Conservation (phyloP, 2,888 invertebrate species). For the Mesorhabditis spiculigera region DNA sequence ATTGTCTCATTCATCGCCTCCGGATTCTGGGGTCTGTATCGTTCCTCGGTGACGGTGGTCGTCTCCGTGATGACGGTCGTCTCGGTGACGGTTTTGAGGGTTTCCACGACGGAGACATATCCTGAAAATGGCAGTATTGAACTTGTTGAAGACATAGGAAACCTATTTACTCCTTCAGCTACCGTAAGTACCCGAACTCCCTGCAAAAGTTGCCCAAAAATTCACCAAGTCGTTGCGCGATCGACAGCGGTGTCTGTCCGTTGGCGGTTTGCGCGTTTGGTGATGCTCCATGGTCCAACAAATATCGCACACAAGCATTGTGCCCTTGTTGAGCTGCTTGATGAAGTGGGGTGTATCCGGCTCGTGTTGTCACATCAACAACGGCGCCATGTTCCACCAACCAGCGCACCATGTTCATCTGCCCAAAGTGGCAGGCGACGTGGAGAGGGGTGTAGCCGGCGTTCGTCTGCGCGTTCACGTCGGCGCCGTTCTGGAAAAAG, state of each 20-base stretch:
- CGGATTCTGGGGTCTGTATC: slow-evolving; percentile 94
- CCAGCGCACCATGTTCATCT: slow-evolving; percentile 86
- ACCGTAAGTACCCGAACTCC: no score
- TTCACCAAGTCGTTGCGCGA: slow-evolving; percentile 78
- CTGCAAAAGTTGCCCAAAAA: no score
- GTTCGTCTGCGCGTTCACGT: slow-evolving; percentile 66
- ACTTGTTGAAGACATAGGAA: no score
- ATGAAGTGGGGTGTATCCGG: slow-evolving; percentile 78
- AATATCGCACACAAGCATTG: slow-evolving; percentile 85
- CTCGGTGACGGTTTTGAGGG: slow-evolving; percentile 83
- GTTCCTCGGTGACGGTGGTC: slow-evolving; percentile 77
- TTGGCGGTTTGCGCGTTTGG: slow-evolving; percentile 90
- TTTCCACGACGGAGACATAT: slow-evolving; percentile 96
- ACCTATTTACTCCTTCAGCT: no score
- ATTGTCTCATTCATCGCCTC: slow-evolving; percentile 99
- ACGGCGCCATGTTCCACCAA: slow-evolving; percentile 80
- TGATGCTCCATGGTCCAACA: slow-evolving; percentile 85
- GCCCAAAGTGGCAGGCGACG: slow-evolving; percentile 96
- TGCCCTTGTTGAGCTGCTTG: slow-evolving; percentile 99
- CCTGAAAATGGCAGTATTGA: slow-evolving; percentile 63
- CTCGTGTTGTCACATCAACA: slow-evolving; percentile 70
- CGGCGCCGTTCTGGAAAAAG: slow-evolving; percentile 81
- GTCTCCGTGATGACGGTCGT: slow-evolving; percentile 71
- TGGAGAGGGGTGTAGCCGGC: slow-evolving; percentile 98
- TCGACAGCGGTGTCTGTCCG: slow-evolving; percentile 93